These are phyloP conservation scores for Scaptomyza montana DNA, from an alignment of 1,140 invertebrate genomes.

Conservation along the genomic window DNA sequence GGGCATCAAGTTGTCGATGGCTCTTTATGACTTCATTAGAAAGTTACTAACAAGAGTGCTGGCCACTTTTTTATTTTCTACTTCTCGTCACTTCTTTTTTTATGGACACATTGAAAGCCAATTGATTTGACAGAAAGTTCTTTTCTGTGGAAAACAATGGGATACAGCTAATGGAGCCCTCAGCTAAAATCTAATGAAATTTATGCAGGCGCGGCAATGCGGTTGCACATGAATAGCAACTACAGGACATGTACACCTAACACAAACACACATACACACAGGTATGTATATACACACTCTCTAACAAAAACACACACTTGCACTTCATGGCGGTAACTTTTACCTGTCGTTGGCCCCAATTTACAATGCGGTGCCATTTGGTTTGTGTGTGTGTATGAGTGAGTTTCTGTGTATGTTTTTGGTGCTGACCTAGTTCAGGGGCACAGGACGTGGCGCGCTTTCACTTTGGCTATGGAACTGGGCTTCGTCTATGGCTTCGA, in stretches of 20 bases:
- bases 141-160: conserved; percentile 40
- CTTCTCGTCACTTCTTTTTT: conserved; percentile 3
- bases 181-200: conserved; percentile 79
- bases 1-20: conserved; percentile 66
- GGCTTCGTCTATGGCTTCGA: conserved; percentile 37
- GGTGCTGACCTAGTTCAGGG: conserved; percentile 59
- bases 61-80: conserved; percentile 11
- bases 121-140: conserved; percentile 70
- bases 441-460: conserved; percentile 25
- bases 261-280: conserved; percentile 17
- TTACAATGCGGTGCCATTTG: conserved; percentile 44
- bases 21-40: conserved; percentile 78
- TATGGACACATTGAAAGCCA: conserved; percentile 57
- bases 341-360: conserved; percentile 55
- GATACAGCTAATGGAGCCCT: conserved; percentile 30
- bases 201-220: conserved; percentile 78
- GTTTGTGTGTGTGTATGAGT: not conserved
- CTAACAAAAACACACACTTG: conserved; percentile 6
- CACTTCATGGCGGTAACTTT: conserved; percentile 59
- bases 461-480: conserved; percentile 37
- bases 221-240: conserved; percentile 66
- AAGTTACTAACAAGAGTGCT: conserved; percentile 68
- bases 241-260: conserved; percentile 43
- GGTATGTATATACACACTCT: not conserved
- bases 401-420: conserved; percentile 36